Conservation (phyloP, 1,140 invertebrate genomes). For the Drosophila watanabei region DNA sequence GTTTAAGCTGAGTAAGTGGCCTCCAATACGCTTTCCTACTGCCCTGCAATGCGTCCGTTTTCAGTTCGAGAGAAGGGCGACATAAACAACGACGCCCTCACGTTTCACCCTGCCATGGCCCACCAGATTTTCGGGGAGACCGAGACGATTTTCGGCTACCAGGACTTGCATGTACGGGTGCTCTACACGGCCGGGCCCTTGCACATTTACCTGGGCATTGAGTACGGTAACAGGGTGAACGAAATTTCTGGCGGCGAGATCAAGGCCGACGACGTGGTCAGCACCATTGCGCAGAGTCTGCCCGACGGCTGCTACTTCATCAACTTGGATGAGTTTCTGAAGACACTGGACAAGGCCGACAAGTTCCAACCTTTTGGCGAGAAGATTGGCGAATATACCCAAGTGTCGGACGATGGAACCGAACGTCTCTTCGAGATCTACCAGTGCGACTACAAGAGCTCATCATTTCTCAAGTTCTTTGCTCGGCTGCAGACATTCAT, state of each 20-base stretch:
- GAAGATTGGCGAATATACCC: conserved; percentile 85
- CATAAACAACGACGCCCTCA: conserved; percentile 90
- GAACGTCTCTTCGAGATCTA: conserved; percentile 93
- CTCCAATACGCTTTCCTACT: neutral
- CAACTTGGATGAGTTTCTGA: conserved; percentile 83
- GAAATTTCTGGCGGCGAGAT: conserved; percentile 86
- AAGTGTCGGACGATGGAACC: conserved; percentile 86
- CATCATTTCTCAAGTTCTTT: conserved; percentile 93
- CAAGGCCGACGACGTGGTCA: conserved; percentile 93
- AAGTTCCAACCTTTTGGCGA: conserved; percentile 84
- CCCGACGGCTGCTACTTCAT: conserved; percentile 85
- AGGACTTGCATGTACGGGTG: conserved; percentile 92
- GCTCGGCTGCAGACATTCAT: conserved; percentile 95
- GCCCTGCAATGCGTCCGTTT: conserved; percentile 22
- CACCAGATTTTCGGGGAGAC: conserved; percentile 97
- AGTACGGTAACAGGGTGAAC: conserved; percentile 73
- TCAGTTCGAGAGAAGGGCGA: conserved; percentile 90
- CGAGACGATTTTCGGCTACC: conserved; percentile 97
- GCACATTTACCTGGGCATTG: conserved; percentile 89
- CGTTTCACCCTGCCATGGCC: conserved; percentile 95
- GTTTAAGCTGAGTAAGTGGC: conserved; percentile 90
- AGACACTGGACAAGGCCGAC: conserved; percentile 81
- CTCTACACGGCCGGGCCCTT: conserved; percentile 94
- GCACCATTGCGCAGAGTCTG: conserved; percentile 88
- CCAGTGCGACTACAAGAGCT: conserved; percentile 89